Evolutionary conservation across 2,797 vertebrate species (phyloP).

Genomic region (Perodicticus potto): DNA sequence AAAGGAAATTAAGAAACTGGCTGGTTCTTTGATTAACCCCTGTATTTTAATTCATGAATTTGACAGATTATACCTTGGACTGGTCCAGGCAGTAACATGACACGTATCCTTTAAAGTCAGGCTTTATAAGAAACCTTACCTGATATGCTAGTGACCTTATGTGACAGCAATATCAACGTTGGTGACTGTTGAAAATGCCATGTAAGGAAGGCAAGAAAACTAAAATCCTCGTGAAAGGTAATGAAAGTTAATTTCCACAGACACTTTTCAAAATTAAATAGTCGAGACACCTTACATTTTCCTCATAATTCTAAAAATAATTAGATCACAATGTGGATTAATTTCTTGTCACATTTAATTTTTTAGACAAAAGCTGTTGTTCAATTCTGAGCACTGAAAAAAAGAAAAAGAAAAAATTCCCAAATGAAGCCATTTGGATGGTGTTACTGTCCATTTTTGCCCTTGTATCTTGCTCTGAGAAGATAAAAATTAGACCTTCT

Average conservation of each 20-base stretch:
- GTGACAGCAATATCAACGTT: not conserved
- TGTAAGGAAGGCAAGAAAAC: conserved; percentile 59
- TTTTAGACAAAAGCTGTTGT: conserved; percentile 82
- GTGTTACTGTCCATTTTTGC: not conserved
- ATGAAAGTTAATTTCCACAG: conserved; percentile 82
- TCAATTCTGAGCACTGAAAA: conserved; percentile 67
- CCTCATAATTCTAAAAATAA: conserved; percentile 86
- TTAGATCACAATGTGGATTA: conserved; percentile 88
- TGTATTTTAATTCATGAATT: conserved; percentile 15
- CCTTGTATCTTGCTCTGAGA: conserved; percentile 22
- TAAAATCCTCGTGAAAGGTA: conserved; percentile 75
- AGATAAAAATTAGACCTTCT: not conserved
- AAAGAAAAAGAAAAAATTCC: conserved; percentile 64
- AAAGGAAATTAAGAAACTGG: not conserved
- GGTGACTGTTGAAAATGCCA: conserved; percentile 37
- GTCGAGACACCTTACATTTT: conserved; percentile 85
- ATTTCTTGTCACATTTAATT: conserved; percentile 89
- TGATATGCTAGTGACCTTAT: not conserved
- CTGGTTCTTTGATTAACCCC: not conserved
- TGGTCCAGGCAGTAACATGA: not conserved
- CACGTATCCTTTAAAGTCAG: conserved; percentile 40
- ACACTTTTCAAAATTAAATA: conserved; percentile 86
- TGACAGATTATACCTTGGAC: conserved; percentile 12
- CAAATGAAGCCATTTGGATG: conserved; percentile 59
- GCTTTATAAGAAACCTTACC: conserved; percentile 9